Percentiles rank a stretch among this genome's conserved stretches.
Evolutionary conservation across 2,797 vertebrate genomes (phyloP).

Genomic region (Moxostoma hubbsi): DNA sequence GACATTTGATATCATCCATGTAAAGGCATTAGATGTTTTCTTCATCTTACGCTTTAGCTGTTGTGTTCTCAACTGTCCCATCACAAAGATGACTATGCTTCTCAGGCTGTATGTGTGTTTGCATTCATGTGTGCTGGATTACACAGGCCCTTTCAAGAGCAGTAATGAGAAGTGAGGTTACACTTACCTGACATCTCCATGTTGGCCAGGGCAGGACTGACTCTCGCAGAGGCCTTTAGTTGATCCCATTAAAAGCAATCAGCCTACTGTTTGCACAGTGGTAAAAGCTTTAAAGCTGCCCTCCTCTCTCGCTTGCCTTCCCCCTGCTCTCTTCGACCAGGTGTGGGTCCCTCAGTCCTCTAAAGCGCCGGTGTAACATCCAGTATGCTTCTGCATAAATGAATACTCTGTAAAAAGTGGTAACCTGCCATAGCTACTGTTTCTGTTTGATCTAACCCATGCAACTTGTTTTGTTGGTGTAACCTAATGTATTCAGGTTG

Average conservation of each 20-base stretch:
- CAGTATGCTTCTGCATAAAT: not conserved
- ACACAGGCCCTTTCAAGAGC: slow-evolving; percentile 40
- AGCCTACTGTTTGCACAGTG: slow-evolving; percentile 61
- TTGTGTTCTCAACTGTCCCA: slow-evolving; percentile 17
- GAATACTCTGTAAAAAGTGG: not conserved
- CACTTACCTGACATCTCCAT: slow-evolving; percentile 49
- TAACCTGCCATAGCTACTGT: too few species aligned
- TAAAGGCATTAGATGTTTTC: not conserved
- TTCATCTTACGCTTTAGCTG: not conserved
- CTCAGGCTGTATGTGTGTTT: slow-evolving; percentile 42
- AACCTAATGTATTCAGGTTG: too few species aligned
- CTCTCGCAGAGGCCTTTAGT: slow-evolving; percentile 65
- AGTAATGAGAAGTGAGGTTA: slow-evolving; percentile 48
- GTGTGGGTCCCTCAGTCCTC: slow-evolving; percentile 14
- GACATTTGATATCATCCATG: not conserved
- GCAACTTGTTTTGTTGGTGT: too few species aligned
- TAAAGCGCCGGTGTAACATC: not conserved
- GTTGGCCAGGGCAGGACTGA: slow-evolving; percentile 32
- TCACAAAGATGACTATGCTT: slow-evolving; percentile 32
- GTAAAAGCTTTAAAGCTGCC: slow-evolving; percentile 55
- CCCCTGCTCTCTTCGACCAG: slow-evolving; percentile 32
- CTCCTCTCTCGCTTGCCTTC: slow-evolving; percentile 34
- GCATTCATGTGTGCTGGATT: slow-evolving; percentile 48
- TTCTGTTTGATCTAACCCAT: too few species aligned
- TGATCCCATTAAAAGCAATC: slow-evolving; percentile 80